phyloP scores from a whole-genome alignment of 2,797 vertebrate genomes.

The Gymnoscopelus braueri region DNA sequence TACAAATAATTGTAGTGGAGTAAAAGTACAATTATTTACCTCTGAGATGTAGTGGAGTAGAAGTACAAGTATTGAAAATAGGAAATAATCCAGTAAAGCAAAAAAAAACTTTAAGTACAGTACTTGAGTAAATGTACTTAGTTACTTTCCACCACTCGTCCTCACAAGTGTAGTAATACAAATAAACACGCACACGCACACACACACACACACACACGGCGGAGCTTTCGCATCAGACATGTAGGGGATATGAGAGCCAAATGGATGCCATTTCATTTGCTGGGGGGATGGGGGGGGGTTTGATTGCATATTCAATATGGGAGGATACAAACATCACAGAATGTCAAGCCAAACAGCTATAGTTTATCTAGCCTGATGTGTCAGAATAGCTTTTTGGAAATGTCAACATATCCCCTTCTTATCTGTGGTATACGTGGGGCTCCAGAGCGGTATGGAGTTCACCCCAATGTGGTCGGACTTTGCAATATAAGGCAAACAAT shows the following conservation, averaged over 20 bases:
- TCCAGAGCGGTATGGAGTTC: slow-evolving; percentile 28
- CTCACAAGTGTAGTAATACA: no score
- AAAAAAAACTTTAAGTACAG: no score
- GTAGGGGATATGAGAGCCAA: slow-evolving; percentile 73
- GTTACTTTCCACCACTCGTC: no score
- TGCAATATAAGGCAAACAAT: slow-evolving; percentile 19
- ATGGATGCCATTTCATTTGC: slow-evolving; percentile 76
- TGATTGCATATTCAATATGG: slow-evolving; percentile 75
- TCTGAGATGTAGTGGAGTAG: no score
- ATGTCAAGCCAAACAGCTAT: slow-evolving; percentile 54
- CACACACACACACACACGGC: neutral
- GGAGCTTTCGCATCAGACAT: slow-evolving; percentile 63
- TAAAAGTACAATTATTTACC: no score
- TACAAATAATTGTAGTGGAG: no score
- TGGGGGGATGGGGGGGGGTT: slow-evolving; percentile 53
- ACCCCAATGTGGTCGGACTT: slow-evolving; percentile 17
- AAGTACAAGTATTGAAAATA: no score
- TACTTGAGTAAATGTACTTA: no score
- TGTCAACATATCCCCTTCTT: slow-evolving; percentile 53
- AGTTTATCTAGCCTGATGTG: slow-evolving; percentile 43
- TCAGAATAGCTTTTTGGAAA: slow-evolving; percentile 45
- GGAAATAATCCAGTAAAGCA: no score
- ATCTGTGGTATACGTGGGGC: slow-evolving; percentile 19
- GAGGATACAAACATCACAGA: slow-evolving; percentile 70
- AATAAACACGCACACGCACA: neutral